phyloP scores from a whole-genome alignment of 2,113 vertebrate genomes.

The Albula glossodonta region DNA sequence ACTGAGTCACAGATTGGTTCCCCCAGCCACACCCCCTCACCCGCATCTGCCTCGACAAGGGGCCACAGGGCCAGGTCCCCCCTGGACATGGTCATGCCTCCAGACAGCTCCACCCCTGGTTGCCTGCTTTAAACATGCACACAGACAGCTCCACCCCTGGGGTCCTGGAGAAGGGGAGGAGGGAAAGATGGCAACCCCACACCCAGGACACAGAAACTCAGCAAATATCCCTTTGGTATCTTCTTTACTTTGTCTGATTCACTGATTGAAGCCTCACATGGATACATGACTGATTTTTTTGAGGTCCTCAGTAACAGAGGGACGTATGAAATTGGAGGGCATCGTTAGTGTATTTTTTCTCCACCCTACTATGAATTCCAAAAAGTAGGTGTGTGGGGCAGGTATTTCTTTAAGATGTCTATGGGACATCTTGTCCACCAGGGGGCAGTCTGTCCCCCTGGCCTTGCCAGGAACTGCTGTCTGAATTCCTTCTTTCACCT shows the following conservation, averaged over 20 bases:
- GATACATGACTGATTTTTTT: neutral
- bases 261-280: neutral
- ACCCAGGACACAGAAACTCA: neutral
- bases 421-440: neutral
- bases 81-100: conserved; percentile 45
- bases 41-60: conserved; percentile 15
- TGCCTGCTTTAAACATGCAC: conserved; percentile 20
- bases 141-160: neutral
- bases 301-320: neutral
- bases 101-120: conserved; percentile 61
- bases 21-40: neutral
- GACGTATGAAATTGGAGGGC: neutral
- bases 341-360: neutral
- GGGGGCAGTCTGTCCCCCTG: no score
- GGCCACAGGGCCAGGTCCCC: conserved; percentile 4
- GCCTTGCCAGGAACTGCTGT: no score
- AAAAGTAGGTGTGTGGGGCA: neutral
- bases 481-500: no score
- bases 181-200: no score
- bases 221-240: neutral
- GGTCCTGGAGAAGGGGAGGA: no score
- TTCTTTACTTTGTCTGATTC: neutral
- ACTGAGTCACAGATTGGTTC: neutral
- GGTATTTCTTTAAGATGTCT: neutral
- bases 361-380: neutral